Base-by-base conservation (phyloP, 1,140 invertebrate species). In the Anoplolepis gracilipes region DNA sequence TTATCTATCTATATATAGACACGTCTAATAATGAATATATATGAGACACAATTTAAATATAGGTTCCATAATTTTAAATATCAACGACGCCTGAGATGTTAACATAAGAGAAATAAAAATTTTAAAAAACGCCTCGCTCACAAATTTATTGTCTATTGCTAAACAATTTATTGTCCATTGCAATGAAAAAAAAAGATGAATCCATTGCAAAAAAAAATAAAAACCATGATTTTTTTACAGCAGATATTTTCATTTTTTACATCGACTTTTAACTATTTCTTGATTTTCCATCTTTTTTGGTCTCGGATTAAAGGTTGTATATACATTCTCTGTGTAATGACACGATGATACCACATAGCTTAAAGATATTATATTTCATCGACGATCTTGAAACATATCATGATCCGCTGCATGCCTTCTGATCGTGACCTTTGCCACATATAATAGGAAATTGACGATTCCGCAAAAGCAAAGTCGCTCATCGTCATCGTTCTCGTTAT, bases 1-100 rank as follows among this genome's bases (percentile, higher is more conserved):
- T 64, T 7, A 11, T 77, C 86, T 88, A 78, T 88, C 64, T 88
- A 73, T 88, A 79, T 88, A 77, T 87, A 87, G 75, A 86, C 36
- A 33, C 70, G 30, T 49, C 36, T 39, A 33, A 25, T 25, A 59
- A 39, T 62, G 81, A 73, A 82, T 86, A 82, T 55, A 72, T 55
- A 72, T 49, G 59, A n/a, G n/a, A 75, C 77, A 36, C 49, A 33
- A 25, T 78, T 57, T 87, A 88, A 88, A 88, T 87, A 87, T 88
- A 88, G 69, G 64, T 64, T 25, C n/a, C 2, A 16, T 49, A 53
- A 61, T 85, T 88, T 86, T 87, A 87, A 88, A 88, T 88, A 88
- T 84, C 79, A 16, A 53, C n/a, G 10, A 2, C 36, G 57, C 16
- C 28, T 28, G n/a, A 22, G 22, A 33, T 28, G n/a, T n/a, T 30